Conservation (phyloP, 2,113 vertebrate genomes). For the Solea senegalensis region DNA sequence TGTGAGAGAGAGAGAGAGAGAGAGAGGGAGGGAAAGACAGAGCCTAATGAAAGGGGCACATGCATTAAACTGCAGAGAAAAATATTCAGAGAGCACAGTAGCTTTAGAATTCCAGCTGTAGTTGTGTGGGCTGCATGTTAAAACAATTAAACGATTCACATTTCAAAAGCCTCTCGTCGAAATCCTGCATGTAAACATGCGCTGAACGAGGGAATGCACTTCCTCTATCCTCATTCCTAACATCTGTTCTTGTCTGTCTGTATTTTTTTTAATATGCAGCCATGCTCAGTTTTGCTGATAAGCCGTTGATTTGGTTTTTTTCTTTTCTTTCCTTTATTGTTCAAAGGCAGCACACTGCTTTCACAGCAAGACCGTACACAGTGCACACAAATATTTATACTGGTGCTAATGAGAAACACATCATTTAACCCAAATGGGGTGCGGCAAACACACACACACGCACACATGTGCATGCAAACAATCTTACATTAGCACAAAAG, state of each 20-base stretch:
- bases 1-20: not conserved
- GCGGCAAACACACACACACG: slow-evolving; percentile 15
- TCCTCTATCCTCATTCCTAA: slow-evolving; percentile 20
- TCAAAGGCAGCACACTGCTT: slow-evolving; percentile 67
- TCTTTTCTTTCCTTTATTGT: slow-evolving; percentile 31
- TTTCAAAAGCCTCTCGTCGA: slow-evolving; percentile 55
- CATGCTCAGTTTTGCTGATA: slow-evolving; percentile 57
- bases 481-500: slow-evolving; percentile 7
- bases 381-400: slow-evolving; percentile 64
- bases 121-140: slow-evolving; percentile 42
- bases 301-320: slow-evolving; percentile 55
- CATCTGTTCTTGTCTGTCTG: slow-evolving; percentile 61
- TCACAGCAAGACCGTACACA: slow-evolving; percentile 58
- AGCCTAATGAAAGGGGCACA: slow-evolving; percentile 7
- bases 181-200: slow-evolving; percentile 54
- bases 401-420: slow-evolving; percentile 64
- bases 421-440: slow-evolving; percentile 56
- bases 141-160: slow-evolving; percentile 55
- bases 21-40: not conserved
- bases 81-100: slow-evolving; percentile 9
- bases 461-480: slow-evolving; percentile 7
- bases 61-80: not conserved
- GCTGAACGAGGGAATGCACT: slow-evolving; percentile 22
- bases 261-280: slow-evolving; percentile 34
- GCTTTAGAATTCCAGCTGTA: slow-evolving; percentile 45